phyloP scores from a whole-genome alignment of 2,888 invertebrate species.

The Coelopa pilipes region DNA sequence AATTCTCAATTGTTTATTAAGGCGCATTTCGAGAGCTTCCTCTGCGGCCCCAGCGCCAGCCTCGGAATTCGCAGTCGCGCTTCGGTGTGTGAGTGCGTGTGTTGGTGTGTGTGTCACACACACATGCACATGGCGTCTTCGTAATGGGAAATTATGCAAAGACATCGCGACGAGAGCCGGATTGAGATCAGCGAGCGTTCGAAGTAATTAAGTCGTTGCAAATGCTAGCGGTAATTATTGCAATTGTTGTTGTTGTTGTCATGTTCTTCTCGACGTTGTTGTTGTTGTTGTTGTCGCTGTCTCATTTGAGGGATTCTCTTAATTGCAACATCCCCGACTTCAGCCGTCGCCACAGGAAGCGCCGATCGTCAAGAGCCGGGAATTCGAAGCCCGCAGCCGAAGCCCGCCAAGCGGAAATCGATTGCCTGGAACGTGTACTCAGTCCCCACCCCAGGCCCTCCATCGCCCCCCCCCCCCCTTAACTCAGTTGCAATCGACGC shows the following conservation, averaged over 20 bases:
- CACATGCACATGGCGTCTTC: no score
- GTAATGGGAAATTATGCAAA: constrained; percentile 61
- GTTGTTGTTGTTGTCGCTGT: background rate
- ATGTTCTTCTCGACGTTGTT: background rate
- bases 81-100: no score
- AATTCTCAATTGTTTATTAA: constrained; percentile 52
- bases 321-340: background rate
- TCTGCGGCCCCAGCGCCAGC: no score
- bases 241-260: background rate
- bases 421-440: no score
- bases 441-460: no score
- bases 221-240: background rate
- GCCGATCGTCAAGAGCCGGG: no score
- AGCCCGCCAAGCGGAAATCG: no score
- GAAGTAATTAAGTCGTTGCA: constrained; percentile 16
- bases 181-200: background rate
- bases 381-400: no score
- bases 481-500: background rate
- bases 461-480: no score
- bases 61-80: no score
- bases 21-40: constrained; percentile 12
- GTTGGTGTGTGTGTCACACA: background rate
- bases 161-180: background rate
- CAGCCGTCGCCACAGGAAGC: no score
- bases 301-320: background rate